These are phyloP conservation scores for Silurus glanis DNA, from an alignment of 2,113 vertebrate genomes.

Conservation along the genomic window DNA sequence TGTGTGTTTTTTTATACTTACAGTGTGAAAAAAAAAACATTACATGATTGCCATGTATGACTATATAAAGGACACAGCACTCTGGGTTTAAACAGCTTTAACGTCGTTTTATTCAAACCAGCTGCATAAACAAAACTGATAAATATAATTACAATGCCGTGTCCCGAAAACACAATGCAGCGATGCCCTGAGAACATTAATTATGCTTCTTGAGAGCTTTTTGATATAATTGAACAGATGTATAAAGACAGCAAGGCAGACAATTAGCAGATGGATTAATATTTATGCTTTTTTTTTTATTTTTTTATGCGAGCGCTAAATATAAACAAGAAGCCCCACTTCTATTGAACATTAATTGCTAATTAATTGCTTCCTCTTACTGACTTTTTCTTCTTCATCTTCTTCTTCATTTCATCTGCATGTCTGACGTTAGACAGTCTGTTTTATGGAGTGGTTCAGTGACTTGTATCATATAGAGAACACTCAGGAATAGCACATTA, in stretches of 20 bases:
- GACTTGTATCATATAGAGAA: conserved; percentile 53
- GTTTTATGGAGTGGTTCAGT: conserved; percentile 4
- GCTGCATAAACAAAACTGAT: conserved; percentile 53
- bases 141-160: conserved; percentile 46
- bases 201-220: conserved; percentile 39
- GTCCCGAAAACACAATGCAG: conserved; percentile 31
- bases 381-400: not conserved
- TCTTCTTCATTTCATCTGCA: conserved; percentile 8
- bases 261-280: conserved; percentile 55
- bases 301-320: conserved; percentile 42
- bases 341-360: conserved; percentile 46
- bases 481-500: conserved; percentile 60
- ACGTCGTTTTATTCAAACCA: conserved; percentile 59
- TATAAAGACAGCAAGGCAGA: conserved; percentile 34
- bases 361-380: conserved; percentile 36
- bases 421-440: not conserved
- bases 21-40: not conserved
- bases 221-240: conserved; percentile 41
- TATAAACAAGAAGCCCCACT: conserved; percentile 40
- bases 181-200: conserved; percentile 42
- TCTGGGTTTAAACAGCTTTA: conserved; percentile 57
- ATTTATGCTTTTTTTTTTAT: conserved; percentile 45
- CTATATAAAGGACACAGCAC: conserved; percentile 59
- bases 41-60: conserved; percentile 63
- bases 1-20: not conserved